phyloP scores from a whole-genome alignment of 2,113 vertebrate species.

The Cisticola juncidis region DNA sequence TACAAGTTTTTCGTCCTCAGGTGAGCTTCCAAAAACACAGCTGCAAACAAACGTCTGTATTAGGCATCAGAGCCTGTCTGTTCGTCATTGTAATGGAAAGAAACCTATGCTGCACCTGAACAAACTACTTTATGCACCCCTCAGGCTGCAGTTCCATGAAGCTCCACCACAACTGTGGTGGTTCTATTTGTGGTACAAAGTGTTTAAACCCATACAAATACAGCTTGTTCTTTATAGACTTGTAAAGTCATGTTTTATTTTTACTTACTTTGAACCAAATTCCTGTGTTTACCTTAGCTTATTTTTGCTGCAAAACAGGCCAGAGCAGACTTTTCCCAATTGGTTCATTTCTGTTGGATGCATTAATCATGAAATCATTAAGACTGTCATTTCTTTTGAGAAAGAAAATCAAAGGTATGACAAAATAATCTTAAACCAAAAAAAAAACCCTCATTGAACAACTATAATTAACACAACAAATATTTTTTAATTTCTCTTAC shows the following conservation, averaged over 20 bases:
- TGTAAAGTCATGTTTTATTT: background rate
- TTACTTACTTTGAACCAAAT: background rate
- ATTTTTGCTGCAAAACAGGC: background rate
- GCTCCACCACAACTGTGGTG: background rate
- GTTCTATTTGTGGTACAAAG: background rate
- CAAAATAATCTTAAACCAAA: background rate
- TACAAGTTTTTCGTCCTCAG: background rate
- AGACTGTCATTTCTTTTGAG: background rate
- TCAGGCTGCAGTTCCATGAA: background rate
- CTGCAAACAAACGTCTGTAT: background rate
- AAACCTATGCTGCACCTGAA: background rate
- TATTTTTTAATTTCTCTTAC: background rate
- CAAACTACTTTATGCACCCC: background rate
- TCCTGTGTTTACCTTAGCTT: background rate
- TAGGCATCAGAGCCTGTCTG: background rate
- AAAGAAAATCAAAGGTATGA: background rate
- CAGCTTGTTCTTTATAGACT: background rate
- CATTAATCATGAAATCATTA: background rate
- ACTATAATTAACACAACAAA: background rate
- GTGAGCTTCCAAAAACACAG: background rate
- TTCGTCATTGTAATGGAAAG: background rate
- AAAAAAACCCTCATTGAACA: background rate
- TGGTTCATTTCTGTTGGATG: background rate
- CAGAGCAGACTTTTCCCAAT: background rate
- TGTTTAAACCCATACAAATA: background rate